Evolutionary conservation across 2,888 invertebrate species (phyloP), one percentile per base, ranked within the genome.

Genomic region (Andrena haemorrhoa): DNA sequence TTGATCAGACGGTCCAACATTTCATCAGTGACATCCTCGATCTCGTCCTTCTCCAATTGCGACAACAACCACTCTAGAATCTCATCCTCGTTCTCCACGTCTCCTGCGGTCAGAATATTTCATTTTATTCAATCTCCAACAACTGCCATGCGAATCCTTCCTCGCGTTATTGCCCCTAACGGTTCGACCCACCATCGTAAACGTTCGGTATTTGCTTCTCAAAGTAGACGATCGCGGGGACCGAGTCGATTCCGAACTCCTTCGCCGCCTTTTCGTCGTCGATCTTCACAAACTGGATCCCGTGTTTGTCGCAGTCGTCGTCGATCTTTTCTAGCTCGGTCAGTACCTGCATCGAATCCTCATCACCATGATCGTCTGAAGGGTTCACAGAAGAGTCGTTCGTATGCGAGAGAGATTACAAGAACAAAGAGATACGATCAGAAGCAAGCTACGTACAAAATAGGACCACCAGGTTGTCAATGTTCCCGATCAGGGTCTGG

Each of bases 11-110:
- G 97, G 93, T 98, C 98, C 89, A 98, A 95, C 98, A 98, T 98
- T 94, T 98, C 98, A 94, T 98, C 98, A 66, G 98, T 98, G 61
- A 98, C 97, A 94, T 98, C 98, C 95, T 98, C 98, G 89, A 98
- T 98, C 95, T 98, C 98, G 94, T 98, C 98, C 90, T 97, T 97
- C 93, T 98, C 98, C 87, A 98, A 95, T 94, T 98, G 98, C 84
- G 96, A 96, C 80, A 98, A 95, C 49, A 98, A 95, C 98, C 98
- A 98, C 92, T 97, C 97, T 72, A 98, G 94, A 88, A 98, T 97
- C 93, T 97, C 97, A 91, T 98, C 97, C 94, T 98, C 98, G 93
- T 98, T 97, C 94, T 97, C 97, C 88, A 98, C 95, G 94, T 98
- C 97, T 89, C 97, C 96, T 96, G 87, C 20, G 68, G 79, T 51